These are phyloP conservation scores for Ditylenchus weischeri DNA, from an alignment of 2,888 invertebrate species.

Conservation along the genomic window DNA sequence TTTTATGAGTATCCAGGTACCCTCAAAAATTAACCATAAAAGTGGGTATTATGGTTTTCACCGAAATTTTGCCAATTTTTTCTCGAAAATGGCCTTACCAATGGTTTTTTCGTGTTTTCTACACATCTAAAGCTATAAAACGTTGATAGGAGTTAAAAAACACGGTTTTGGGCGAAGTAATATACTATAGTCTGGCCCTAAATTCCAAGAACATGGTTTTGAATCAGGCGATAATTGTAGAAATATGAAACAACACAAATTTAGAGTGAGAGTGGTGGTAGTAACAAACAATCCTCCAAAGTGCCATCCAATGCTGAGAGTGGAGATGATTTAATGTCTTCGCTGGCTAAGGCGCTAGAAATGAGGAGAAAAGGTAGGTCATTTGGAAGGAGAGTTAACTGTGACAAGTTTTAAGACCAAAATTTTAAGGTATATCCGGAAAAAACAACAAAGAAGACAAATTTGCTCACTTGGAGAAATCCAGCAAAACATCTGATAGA, in stretches of 20 bases:
- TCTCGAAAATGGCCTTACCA: no score
- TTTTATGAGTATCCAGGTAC: no score
- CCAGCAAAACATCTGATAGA: background rate
- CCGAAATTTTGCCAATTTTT: no score
- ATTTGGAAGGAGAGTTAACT: no score
- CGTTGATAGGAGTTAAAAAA: no score
- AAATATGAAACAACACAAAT: background rate
- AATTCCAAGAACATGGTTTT: background rate
- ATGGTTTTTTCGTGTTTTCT: no score
- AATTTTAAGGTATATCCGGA: conserved; percentile 12
- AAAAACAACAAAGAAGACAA: conserved; percentile 6
- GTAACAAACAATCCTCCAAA: background rate
- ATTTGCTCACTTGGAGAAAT: conserved; percentile 6
- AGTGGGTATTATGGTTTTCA: no score
- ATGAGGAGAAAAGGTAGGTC: conserved; percentile 31
- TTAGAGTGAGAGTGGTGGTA: conserved; percentile 5
- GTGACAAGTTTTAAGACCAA: background rate
- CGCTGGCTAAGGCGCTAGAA: conserved; percentile 34
- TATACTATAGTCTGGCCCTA: no score
- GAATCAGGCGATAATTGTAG: background rate
- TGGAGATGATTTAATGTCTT: conserved; percentile 39
- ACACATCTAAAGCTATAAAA: no score
- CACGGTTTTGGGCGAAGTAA: no score
- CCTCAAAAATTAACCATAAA: no score
- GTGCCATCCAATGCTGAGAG: conserved; percentile 11